Evolutionary conservation across 2,888 invertebrate genomes (phyloP), one percentile per base, ranked within the genome.

Genomic region (Neoascia interrupta): DNA sequence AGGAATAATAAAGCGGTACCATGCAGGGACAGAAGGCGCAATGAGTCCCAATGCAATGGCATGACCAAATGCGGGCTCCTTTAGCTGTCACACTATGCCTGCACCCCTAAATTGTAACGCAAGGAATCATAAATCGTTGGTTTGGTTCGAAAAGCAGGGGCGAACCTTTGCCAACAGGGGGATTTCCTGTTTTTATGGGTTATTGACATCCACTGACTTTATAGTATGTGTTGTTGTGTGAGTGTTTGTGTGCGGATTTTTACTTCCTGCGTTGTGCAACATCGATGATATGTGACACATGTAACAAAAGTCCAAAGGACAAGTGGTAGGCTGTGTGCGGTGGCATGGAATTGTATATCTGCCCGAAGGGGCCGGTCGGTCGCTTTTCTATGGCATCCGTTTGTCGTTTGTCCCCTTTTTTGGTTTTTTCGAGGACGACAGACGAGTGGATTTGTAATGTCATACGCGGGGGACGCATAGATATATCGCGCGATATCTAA

Each of bases 171-270:
- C 28, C 21, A 49, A 60, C 13, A 66, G 43, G 54, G 41, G 49
- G 61, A 60, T 72, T 72, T 72, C 61, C 66, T 79, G 73, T 66
- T 68, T 56, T 61, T 66, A 56, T 61, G 34, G 72, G 79, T 79
- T 68, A 79, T 79, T 79, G 79, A 73, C 79, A 79, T 61, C 41
- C 31, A 31, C 31, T n/a, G 31, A 2, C 31, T 26, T 8, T 31
- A 31, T 6, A n/a, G 41, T 28, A n/a, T n/a, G n/a, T n/a, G n/a
- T n/a, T n/a, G n/a, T 16, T 47, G 26, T 21, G 10, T 23, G 39
- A n/a, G 39, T 45, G 39, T n/a, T n/a, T 21, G 21, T 11, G 15
- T 56, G 47, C 8, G 16, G 47, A 47, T 41, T 63, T 58, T 5
- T 23, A 51, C 54, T 72, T 79, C 36, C 66, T 49, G 54, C 53